Percentiles rank a stretch among this genome's conserved stretches.
These are phyloP conservation scores for Casuarius casuarius DNA, from an alignment of 2,113 vertebrate species.

Conservation along the genomic window DNA sequence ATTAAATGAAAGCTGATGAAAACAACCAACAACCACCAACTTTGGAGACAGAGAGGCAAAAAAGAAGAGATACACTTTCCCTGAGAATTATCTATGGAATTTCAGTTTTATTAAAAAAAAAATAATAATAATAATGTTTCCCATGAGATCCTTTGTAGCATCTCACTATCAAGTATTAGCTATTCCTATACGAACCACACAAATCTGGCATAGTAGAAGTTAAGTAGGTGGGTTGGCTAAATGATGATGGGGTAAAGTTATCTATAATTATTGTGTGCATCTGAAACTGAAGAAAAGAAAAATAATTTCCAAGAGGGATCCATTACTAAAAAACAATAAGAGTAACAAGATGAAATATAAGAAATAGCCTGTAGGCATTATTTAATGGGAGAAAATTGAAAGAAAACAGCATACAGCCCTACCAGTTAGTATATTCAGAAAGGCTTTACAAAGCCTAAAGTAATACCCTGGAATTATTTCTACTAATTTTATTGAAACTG, in stretches of 20 bases:
- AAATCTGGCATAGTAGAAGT: neutral
- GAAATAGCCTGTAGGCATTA: neutral
- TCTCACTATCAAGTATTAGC: neutral
- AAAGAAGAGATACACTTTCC: neutral
- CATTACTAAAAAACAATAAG: neutral
- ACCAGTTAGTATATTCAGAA: neutral
- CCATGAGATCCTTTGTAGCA: neutral
- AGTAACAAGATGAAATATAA: neutral
- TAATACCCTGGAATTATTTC: neutral
- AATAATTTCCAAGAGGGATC: neutral
- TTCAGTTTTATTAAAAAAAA: neutral
- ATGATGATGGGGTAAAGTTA: neutral
- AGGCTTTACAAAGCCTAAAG: neutral
- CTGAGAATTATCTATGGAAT: neutral
- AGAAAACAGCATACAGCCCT: neutral
- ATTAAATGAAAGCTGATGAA: neutral
- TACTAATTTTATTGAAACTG: neutral
- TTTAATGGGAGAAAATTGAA: neutral
- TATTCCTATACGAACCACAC: neutral
- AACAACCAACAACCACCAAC: neutral
- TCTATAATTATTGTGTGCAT: neutral
- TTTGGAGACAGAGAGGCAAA: neutral
- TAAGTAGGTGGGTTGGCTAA: neutral
- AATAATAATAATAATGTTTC: neutral
- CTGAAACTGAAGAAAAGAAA: neutral